Base-by-base conservation (phyloP, 2,113 vertebrate genomes). In the Gulo gulo region DNA sequence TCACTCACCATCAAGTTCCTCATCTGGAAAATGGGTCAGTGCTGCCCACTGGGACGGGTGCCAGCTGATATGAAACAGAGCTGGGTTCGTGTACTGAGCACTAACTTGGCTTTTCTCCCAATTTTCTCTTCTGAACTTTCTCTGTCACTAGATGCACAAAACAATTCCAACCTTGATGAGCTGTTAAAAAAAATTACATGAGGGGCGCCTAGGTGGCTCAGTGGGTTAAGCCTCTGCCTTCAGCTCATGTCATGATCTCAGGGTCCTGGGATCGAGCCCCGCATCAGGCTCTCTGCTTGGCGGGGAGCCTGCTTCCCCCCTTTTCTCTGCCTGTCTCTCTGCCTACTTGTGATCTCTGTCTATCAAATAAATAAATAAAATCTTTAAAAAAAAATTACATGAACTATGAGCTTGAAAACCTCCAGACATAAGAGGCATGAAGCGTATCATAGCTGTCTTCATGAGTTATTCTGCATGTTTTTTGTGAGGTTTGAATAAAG, bases 111-210 rank as follows among this genome's bases (percentile, higher is more conserved):
- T 82, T 88, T 81, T 69, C 63, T 78, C 69, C 57, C 36, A 5
- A 29, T 55, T 90, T 97, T 69, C 36, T 85, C 88, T 65, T 69
- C 63, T 20, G 23, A 73, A 63, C 26, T 73, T 74, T 59, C 29
- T 91, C 85, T 93, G 59, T n/a, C 36, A 76, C 45, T 76, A 78
- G 84, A 24, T 23, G 29, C 34, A 23, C 47, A 47, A 76, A 65
- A 59, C 59, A 88, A 96, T 71, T 76, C 29, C 63, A 90, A 59
- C 15, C 36, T n/a, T 55, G 69, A 73, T 29, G 29, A n/a, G 14
- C 16, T 55, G 31, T 73, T 94, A 92, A 86, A 79, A 79, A 92
- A 91, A 94, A 42, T 42, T 42, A 42, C 39, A 42, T 42, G 39
- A 42, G 39, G 39, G 39, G 39, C 39, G 39, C 39, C 39, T 42